Percentiles rank a stretch among this genome's conserved stretches.
These are phyloP conservation scores for Megaceryle maxima DNA, from an alignment of 2,113 vertebrate genomes.

Conservation along the genomic window DNA sequence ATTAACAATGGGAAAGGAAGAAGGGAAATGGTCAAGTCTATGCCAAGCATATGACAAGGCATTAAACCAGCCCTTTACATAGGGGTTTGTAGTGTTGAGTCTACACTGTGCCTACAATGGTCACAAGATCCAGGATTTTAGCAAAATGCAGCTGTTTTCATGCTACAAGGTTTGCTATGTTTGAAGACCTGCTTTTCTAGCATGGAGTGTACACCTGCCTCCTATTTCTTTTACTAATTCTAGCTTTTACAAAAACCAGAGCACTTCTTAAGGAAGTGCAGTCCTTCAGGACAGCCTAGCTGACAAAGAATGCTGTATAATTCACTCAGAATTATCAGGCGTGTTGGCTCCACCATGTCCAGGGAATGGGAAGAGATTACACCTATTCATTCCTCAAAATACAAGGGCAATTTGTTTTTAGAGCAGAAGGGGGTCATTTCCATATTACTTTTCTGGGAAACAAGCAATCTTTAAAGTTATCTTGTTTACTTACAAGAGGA, in stretches of 20 bases:
- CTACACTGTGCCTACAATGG: neutral
- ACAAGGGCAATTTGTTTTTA: neutral
- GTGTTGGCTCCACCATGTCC: neutral
- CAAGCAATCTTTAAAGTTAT: neutral
- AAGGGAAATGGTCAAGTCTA: neutral
- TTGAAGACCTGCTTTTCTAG: neutral
- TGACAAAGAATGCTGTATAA: neutral
- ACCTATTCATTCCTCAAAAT: neutral
- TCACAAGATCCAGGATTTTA: neutral
- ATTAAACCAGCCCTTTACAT: neutral
- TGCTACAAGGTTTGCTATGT: neutral
- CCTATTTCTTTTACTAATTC: neutral
- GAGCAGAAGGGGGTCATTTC: neutral
- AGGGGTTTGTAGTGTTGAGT: neutral
- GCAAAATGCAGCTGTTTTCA: neutral
- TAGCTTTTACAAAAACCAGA: neutral
- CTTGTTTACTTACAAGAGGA: neutral
- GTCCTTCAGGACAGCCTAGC: neutral
- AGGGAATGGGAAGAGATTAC: neutral
- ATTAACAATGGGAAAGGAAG: neutral
- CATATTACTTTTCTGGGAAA: neutral
- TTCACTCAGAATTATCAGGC: neutral
- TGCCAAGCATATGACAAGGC: rapidly evolving
- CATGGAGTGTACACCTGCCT: neutral
- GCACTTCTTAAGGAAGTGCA: neutral